Percentiles rank a stretch among this genome's conserved stretches.
phyloP scores from a whole-genome alignment of 1,140 invertebrate genomes.

The Aphelinus atriplicis region DNA sequence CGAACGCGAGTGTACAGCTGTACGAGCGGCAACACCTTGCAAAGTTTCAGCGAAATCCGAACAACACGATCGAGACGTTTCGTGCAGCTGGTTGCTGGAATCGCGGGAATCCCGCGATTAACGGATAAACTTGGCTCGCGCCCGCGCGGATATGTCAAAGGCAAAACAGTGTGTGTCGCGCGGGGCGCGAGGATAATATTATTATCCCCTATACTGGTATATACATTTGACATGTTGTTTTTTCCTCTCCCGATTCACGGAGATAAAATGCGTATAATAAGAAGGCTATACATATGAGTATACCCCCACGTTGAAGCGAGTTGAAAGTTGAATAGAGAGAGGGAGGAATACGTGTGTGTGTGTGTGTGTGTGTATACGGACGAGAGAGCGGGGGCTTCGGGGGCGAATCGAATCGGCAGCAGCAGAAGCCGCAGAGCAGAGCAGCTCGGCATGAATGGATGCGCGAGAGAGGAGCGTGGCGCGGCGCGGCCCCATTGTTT shows the following conservation, averaged over 20 bases:
- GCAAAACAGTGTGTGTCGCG: background rate
- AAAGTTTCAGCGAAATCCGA: too few species aligned
- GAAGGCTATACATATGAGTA: too few species aligned
- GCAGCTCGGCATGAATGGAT: slow-evolving; percentile 33
- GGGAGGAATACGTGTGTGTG: too few species aligned
- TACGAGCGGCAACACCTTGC: too few species aligned
- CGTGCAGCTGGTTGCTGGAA: background rate
- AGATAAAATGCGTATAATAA: too few species aligned
- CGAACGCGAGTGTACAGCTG: too few species aligned
- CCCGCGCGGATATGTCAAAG: too few species aligned
- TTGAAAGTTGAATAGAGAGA: background rate
- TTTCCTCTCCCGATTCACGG: too few species aligned
- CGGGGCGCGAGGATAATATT: too few species aligned
- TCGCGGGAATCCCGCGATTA: background rate
- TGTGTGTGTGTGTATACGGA: background rate
- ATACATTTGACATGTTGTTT: too few species aligned
- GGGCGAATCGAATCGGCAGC: background rate
- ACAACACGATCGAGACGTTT: background rate
- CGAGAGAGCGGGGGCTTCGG: background rate
- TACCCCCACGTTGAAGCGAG: background rate
- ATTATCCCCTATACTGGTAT: too few species aligned
- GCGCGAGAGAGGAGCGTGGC: slow-evolving; percentile 46
- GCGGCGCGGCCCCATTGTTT: slow-evolving; percentile 53
- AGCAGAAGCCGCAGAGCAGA: slow-evolving; percentile 10
- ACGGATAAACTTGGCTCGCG: too few species aligned